phyloP scores from a whole-genome alignment of 2,797 vertebrate genomes.

The Tragelaphus oryx region DNA sequence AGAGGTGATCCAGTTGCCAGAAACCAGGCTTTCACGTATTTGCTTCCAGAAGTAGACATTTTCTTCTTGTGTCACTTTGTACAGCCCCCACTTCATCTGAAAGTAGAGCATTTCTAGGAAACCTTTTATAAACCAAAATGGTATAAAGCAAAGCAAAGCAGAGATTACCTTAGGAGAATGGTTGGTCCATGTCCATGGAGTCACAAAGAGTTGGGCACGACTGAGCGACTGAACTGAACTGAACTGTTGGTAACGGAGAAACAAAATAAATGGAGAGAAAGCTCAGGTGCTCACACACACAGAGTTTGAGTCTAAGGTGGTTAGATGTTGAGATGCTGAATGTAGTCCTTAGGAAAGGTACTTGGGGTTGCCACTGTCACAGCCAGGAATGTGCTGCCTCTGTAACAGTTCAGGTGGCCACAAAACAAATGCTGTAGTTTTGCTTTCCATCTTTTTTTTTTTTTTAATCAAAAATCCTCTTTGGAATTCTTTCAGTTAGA shows the following conservation, averaged over 20 bases:
- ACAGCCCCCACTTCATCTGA: background rate
- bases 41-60: background rate
- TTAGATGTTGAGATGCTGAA: background rate
- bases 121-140: background rate
- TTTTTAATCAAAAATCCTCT: background rate
- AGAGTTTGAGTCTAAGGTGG: background rate
- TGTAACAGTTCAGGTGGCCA: background rate
- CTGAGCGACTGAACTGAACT: background rate
- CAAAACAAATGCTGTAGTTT: background rate
- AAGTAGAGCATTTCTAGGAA: background rate
- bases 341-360: background rate
- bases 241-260: background rate
- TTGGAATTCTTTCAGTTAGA: background rate
- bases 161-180: fast-evolving
- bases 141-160: background rate
- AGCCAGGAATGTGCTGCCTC: background rate
- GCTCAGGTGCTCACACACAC: background rate
- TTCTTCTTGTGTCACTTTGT: background rate
- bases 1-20: background rate
- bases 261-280: background rate
- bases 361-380: background rate
- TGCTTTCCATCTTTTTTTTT: too few relatives aligned
- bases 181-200: background rate
- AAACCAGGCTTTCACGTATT: background rate
- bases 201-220: fast-evolving